Evolutionary conservation across 1,140 invertebrate species (phyloP), one percentile per base, ranked within the genome.

Genomic region (Drosophila santomea): DNA sequence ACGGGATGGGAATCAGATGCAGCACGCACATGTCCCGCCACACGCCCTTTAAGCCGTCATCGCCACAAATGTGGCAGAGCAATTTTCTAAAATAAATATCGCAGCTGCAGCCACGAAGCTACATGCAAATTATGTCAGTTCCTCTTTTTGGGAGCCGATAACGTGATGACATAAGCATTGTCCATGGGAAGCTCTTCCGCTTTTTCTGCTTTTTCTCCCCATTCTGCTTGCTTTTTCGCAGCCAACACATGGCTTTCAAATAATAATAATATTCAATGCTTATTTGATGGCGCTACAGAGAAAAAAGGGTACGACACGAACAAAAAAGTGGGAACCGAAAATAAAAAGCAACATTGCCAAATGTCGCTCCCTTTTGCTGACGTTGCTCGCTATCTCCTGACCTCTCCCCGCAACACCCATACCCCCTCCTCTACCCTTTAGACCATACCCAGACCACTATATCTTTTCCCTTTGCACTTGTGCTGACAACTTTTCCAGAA

Each of bases 211-310:
- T 15, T 48, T 25, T 66, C 47, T 32, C 32, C 32, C 32, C 8
- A 32, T 32, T 2, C 32, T 32, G 32, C 7, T 32, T 32, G 32
- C 32, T 51, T 32, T 23, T 35, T 7, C 11, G 48, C 23, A 58
- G 36, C 59, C 51, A 43, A 58, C 60, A 86, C 78, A 86, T 83
- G 79, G 80, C 82, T 86, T 75, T 60, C 82, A 66, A 86, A 86
- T 86, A 88, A 86, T 86, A 86, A 88, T 86, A 88, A 77, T 77
- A 77, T 77, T 88, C 76, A 80, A 85, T 85, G 82, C 78, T 85
- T 85, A 85, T 86, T 86, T 88, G 79, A 83, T 86, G 80, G 69
- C 72, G 79, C 67, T 79, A 66, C 59, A 68, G 58, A 82, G 4
- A 25, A 4, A 25, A 25, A 56, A 57, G 58, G 25, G 54, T 23